Base-by-base conservation (phyloP, 2,797 vertebrate species). In the Nyctibius grandis region DNA sequence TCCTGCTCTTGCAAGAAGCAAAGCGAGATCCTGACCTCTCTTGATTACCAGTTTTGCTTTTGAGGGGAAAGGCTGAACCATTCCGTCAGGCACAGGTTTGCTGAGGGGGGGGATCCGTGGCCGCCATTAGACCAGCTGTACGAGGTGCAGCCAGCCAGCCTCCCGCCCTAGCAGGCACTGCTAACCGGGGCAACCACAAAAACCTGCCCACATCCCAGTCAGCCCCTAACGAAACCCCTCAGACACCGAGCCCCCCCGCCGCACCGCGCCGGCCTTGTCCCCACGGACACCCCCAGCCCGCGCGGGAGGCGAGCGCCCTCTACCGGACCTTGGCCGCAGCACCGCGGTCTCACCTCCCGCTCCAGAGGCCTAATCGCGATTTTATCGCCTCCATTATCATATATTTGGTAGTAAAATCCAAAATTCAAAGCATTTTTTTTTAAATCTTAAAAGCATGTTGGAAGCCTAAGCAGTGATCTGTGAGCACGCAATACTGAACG, bases 401-500 rank as follows among this genome's bases (percentile, higher is more conserved):
- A 3, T 5, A 53, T 29, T 47, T 61, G 34, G n/a, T 2, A 44
- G 48, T 5, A 68, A 82, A 82, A 1, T 14, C 9, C 13, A 5
- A 80, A 51, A 74, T 28, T 51, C 9, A 34, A 67, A 7, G 11
- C 2, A 6, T 15, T 31, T 17, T 34, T 75, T 38, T 44, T 57
- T 8, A 3, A n/a, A 33, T 28, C 13, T 53, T 70, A 21, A 44
- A 64, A 56, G 70, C 0, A 9, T 45, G 89, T 64, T 33, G 13
- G 48, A 84, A 93, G 63, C 9, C 17, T 72, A 60, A 61, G 69
- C 42, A 56, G 56, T 31, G 26, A 63, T 64, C 42, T 68, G 40
- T 74, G 44, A 44, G 20, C 18, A 11, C 0, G 0, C 29, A 48
- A 28, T 14, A 38, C 2, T n/a, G 60, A 74, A 64, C 11, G 26